Conservation (phyloP, 2,113 vertebrate genomes). For the Felis chaus region DNA sequence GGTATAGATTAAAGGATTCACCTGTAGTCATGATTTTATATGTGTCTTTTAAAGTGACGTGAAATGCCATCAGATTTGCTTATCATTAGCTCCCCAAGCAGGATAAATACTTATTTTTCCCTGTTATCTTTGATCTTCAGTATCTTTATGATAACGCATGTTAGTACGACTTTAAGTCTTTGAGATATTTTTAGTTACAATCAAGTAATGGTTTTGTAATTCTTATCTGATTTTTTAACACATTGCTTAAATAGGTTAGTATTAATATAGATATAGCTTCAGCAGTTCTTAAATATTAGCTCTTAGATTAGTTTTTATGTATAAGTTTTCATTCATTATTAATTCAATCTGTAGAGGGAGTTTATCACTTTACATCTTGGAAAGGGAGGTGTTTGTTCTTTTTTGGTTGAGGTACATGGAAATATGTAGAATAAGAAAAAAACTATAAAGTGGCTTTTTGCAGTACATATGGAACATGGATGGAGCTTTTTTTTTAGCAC, state of each 20-base stretch:
- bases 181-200: background rate
- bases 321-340: constrained; percentile 25
- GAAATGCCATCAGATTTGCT: constrained; percentile 52
- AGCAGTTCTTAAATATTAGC: background rate
- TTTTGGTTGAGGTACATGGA: constrained; percentile 33
- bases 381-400: background rate
- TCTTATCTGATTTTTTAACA: constrained; percentile 25
- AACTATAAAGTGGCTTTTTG: background rate
- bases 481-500: constrained; percentile 57
- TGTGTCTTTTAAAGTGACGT: constrained; percentile 53
- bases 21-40: constrained; percentile 58
- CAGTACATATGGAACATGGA: background rate
- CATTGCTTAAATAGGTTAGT: background rate
- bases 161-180: background rate
- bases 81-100: constrained; percentile 35
- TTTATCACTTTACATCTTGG: background rate
- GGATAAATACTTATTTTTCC: background rate
- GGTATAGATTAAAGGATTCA: constrained; percentile 33
- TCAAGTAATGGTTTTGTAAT: constrained; percentile 17
- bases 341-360: background rate
- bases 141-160: constrained; percentile 23
- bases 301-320: background rate
- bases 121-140: background rate
- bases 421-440: constrained; percentile 15
- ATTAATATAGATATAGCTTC: background rate